These are phyloP conservation scores for Tachina lurida DNA, from an alignment of 2,888 invertebrate species.

Conservation along the genomic window DNA sequence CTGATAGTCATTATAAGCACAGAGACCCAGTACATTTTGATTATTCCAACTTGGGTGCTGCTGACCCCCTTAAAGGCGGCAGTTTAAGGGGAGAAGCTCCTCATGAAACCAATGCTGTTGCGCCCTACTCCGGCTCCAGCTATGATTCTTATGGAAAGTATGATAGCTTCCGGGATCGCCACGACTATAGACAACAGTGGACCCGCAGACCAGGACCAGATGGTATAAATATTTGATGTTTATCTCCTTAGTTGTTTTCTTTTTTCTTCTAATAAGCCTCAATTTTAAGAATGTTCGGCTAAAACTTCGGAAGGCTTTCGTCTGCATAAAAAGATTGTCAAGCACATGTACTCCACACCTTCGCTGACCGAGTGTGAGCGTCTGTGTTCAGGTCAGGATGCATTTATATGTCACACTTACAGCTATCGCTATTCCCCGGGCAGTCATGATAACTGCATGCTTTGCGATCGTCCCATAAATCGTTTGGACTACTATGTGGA, in stretches of 20 bases:
- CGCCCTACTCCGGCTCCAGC: slow-evolving; percentile 83
- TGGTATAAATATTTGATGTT: slow-evolving; percentile 75
- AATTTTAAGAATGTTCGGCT: slow-evolving; percentile 87
- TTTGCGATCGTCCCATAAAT: slow-evolving; percentile 88
- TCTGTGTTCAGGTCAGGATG: slow-evolving; percentile 88
- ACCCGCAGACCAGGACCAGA: slow-evolving; percentile 82
- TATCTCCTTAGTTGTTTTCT: neutral
- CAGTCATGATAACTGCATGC: slow-evolving; percentile 88
- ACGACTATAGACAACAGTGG: slow-evolving; percentile 82
- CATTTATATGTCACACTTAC: slow-evolving; percentile 90
- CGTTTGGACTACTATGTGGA: slow-evolving; percentile 89
- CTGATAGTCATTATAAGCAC: slow-evolving; percentile 80
- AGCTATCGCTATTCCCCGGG: slow-evolving; percentile 86
- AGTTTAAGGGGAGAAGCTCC: slow-evolving; percentile 80
- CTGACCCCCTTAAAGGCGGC: slow-evolving; percentile 68
- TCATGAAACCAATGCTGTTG: slow-evolving; percentile 82
- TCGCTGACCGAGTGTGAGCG: slow-evolving; percentile 90
- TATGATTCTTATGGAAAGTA: slow-evolving; percentile 77
- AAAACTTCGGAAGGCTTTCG: slow-evolving; percentile 90
- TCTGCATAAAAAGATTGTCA: slow-evolving; percentile 87
- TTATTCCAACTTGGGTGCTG: slow-evolving; percentile 81
- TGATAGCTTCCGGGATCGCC: slow-evolving; percentile 76
- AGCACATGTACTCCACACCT: slow-evolving; percentile 86
- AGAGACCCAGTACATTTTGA: slow-evolving; percentile 82
- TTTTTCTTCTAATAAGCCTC: neutral